Percentiles rank a stretch among this genome's conserved stretches.
These are phyloP conservation scores for Oophaga pumilio DNA, from an alignment of 2,113 vertebrate genomes.

Conservation along the genomic window DNA sequence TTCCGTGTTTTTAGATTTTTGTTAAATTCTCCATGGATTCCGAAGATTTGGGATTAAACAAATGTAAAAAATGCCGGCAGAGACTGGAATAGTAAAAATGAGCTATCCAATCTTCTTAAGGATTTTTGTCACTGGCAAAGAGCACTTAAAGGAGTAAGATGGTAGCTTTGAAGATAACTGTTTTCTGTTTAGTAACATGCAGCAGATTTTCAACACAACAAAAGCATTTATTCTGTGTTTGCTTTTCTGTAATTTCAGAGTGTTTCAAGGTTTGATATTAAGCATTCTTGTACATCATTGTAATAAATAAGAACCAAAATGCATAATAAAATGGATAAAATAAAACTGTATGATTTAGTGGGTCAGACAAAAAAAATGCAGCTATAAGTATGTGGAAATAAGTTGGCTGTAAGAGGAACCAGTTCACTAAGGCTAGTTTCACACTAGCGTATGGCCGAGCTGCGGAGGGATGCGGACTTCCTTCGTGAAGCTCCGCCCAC, in stretches of 20 bases:
- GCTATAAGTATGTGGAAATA: too few species aligned
- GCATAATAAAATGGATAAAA: background rate
- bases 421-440: too few species aligned
- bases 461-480: too few species aligned
- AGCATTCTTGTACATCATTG: background rate
- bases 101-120: slow-evolving; percentile 51
- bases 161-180: slow-evolving; percentile 22
- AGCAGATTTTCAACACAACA: slow-evolving; percentile 30
- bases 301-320: background rate
- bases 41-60: slow-evolving; percentile 55
- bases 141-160: slow-evolving; percentile 50
- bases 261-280: background rate
- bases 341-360: background rate
- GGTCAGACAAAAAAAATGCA: too few species aligned
- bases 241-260: background rate
- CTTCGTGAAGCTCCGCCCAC: too few species aligned
- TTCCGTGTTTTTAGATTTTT: slow-evolving; percentile 20
- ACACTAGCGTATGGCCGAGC: too few species aligned
- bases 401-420: background rate
- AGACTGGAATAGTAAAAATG: slow-evolving; percentile 53
- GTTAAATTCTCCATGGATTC: slow-evolving; percentile 55
- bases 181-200: slow-evolving; percentile 28
- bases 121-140: slow-evolving; percentile 39
- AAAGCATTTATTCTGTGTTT: background rate
- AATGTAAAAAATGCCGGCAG: slow-evolving; percentile 42